These are phyloP conservation scores for Mustela lutreola DNA, from an alignment of 2,113 vertebrate genomes.

Conservation along the genomic window DNA sequence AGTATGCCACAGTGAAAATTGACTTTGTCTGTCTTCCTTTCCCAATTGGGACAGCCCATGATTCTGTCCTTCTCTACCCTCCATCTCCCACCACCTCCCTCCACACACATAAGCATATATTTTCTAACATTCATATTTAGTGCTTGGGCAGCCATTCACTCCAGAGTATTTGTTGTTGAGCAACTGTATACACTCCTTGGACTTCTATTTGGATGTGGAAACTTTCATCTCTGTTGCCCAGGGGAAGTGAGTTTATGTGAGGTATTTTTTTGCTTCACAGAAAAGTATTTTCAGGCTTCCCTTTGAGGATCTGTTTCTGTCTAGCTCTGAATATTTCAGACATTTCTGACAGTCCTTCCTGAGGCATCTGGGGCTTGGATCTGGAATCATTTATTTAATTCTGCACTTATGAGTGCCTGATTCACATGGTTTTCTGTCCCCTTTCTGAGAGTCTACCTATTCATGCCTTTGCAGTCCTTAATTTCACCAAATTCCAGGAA, in stretches of 20 bases:
- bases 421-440: background rate
- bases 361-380: conserved; percentile 75
- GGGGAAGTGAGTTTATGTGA: conserved; percentile 80
- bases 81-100: background rate
- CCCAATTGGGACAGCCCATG: conserved; percentile 74
- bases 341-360: conserved; percentile 78
- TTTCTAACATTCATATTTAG: conserved; percentile 81
- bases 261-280: conserved; percentile 65
- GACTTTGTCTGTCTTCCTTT: conserved; percentile 66
- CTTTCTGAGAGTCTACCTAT: conserved; percentile 32
- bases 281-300: conserved; percentile 79
- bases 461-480: conserved; percentile 18
- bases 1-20: conserved; percentile 72
- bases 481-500: conserved; percentile 42
- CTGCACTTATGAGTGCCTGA: conserved; percentile 52
- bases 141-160: conserved; percentile 77
- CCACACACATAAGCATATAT: conserved; percentile 70
- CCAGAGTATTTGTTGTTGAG: conserved; percentile 84
- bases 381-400: conserved; percentile 77
- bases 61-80: conserved; percentile 54
- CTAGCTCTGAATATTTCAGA: conserved; percentile 77
- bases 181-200: conserved; percentile 82
- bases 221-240: conserved; percentile 77
- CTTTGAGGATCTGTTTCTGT: conserved; percentile 76
- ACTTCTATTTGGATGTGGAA: conserved; percentile 82